Evolutionary conservation across 2,797 vertebrate genomes (phyloP).

Genomic region (Tenualosa ilisha): DNA sequence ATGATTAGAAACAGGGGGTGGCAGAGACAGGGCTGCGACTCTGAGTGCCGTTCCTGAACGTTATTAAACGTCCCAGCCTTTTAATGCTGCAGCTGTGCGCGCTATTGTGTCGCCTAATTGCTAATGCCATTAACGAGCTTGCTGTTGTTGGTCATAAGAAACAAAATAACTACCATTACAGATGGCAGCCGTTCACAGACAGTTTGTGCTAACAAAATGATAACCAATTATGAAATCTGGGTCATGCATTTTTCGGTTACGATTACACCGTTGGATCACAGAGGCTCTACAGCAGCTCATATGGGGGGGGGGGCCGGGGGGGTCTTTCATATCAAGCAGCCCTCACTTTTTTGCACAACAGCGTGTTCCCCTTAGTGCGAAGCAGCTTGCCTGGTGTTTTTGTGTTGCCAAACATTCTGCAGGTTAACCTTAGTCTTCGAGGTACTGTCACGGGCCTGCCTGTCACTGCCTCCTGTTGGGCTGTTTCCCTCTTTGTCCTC

Average conservation of each 20-base stretch:
- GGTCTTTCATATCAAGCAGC: neutral
- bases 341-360: too few species aligned
- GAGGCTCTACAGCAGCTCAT: neutral
- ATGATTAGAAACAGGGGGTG: conserved; percentile 1
- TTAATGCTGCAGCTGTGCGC: neutral
- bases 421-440: neutral
- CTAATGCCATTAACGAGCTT: neutral
- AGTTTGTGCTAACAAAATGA: neutral
- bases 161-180: neutral
- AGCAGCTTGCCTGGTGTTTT: neutral
- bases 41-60: neutral
- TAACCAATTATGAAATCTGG: neutral
- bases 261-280: neutral
- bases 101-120: neutral
- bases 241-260: neutral
- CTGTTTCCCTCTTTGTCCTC: too few species aligned
- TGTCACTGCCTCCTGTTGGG: too few species aligned
- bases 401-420: neutral
- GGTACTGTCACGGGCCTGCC: neutral
- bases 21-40: neutral
- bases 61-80: neutral
- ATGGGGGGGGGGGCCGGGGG: neutral
- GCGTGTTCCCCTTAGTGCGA: too few species aligned
- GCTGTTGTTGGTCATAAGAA: neutral
- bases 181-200: neutral